Conservation (phyloP, 2,888 invertebrate species). For the Drepana falcataria region DNA sequence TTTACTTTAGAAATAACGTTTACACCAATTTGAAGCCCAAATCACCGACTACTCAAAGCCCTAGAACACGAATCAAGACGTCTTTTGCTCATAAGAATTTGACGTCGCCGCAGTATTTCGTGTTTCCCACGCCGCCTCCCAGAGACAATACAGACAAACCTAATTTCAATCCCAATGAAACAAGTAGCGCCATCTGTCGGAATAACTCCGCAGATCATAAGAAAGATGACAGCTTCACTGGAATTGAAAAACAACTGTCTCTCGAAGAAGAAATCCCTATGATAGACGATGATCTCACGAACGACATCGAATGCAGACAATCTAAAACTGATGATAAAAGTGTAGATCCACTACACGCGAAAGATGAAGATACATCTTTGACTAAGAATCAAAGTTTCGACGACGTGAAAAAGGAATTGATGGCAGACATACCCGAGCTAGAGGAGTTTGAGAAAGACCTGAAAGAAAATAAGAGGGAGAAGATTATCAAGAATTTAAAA, state of each 20-base stretch:
- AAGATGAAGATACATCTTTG: constrained; percentile 23
- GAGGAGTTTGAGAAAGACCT: constrained; percentile 75
- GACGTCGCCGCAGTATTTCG: constrained; percentile 67
- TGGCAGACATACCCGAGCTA: constrained; percentile 73
- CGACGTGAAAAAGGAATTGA: constrained; percentile 70
- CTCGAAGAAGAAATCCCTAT: constrained; percentile 75
- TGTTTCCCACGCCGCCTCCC: constrained; percentile 67
- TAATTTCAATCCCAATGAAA: constrained; percentile 27
- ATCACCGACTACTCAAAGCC: constrained; percentile 73
- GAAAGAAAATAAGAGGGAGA: constrained; percentile 72
- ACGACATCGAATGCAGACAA: constrained; percentile 68
- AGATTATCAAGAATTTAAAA: constrained; percentile 63
- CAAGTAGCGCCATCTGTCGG: constrained; percentile 4
- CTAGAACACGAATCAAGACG: constrained; percentile 81
- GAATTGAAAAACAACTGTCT: constrained; percentile 72
- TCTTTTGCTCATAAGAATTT: constrained; percentile 74
- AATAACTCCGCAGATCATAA: constrained; percentile 3
- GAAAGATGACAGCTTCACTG: constrained; percentile 29
- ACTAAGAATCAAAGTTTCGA: constrained; percentile 66
- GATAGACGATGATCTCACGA: constrained; percentile 70
- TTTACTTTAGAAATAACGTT: constrained; percentile 62
- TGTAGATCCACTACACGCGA: constrained; percentile 26
- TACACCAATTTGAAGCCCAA: constrained; percentile 57
- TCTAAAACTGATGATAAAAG: constrained; percentile 43
- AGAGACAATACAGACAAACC: constrained; percentile 45